Percentiles rank a stretch among this genome's conserved stretches.
Conservation (phyloP, 2,113 vertebrate species). For the Scatophagus argus region DNA sequence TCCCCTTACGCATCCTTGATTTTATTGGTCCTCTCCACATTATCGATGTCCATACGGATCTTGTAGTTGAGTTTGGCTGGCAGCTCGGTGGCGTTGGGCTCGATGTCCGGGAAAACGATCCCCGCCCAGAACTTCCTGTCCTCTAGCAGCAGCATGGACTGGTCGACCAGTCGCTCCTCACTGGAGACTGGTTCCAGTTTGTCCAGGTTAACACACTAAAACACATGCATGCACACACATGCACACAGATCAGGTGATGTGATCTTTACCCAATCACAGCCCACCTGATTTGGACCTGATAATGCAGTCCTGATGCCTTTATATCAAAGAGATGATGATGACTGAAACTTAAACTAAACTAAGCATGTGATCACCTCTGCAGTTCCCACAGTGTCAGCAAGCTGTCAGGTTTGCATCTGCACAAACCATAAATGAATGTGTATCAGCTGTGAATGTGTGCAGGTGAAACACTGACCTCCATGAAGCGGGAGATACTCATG, state of each 20-base stretch:
- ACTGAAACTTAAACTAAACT: too few species aligned
- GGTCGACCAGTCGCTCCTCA: constrained; percentile 90
- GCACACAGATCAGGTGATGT: constrained; percentile 11
- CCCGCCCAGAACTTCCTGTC: constrained; percentile 97
- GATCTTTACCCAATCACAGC: neutral
- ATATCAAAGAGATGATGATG: too few species aligned
- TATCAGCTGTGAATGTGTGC: neutral
- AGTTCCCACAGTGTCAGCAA: too few species aligned
- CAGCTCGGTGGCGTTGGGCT: constrained; percentile 83
- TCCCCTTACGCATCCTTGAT: constrained; percentile 95
- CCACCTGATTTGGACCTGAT: too few species aligned
- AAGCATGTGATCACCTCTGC: too few species aligned
- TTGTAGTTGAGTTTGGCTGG: constrained; percentile 93
- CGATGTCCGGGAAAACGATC: constrained; percentile 90
- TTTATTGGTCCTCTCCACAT: constrained; percentile 98
- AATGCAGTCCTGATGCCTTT: too few species aligned
- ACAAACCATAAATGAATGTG: too few species aligned
- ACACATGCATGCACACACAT: constrained; percentile 42
- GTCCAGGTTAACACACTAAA: constrained; percentile 95
- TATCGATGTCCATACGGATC: constrained; percentile 99
- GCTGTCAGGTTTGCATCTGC: too few species aligned
- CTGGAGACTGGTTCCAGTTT: constrained; percentile 92
- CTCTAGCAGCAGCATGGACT: constrained; percentile 92
- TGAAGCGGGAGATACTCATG: constrained; percentile 92
- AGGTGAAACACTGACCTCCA: constrained; percentile 87